These are phyloP conservation scores for Nycticorax nycticorax DNA, from an alignment of 2,113 vertebrate species.

Conservation along the genomic window DNA sequence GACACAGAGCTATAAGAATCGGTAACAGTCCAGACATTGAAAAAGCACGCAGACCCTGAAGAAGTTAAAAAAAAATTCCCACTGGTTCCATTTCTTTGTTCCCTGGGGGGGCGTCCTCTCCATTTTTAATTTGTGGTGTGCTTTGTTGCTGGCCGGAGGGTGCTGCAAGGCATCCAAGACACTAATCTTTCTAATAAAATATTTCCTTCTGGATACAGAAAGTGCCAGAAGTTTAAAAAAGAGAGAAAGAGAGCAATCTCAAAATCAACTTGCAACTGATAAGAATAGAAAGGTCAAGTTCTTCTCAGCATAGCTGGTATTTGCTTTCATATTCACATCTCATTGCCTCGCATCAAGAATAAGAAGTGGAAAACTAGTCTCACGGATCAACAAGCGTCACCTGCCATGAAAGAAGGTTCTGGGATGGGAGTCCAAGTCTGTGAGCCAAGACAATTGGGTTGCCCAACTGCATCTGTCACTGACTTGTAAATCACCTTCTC, in stretches of 20 bases:
- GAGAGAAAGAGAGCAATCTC: constrained; percentile 8
- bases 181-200: constrained; percentile 46
- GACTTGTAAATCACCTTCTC: constrained; percentile 11
- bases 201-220: constrained; percentile 13
- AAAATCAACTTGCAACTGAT: constrained; percentile 20
- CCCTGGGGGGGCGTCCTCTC: neutral
- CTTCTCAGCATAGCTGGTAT: neutral
- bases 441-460: neutral
- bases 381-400: neutral
- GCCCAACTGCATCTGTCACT: neutral
- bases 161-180: neutral
- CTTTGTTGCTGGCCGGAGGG: neutral
- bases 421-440: neutral
- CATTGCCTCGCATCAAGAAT: constrained; percentile 34
- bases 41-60: neutral
- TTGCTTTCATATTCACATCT: constrained; percentile 58
- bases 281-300: constrained; percentile 54
- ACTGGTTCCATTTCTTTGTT: constrained; percentile 12
- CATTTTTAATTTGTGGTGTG: constrained; percentile 35
- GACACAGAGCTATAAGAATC: constrained; percentile 1
- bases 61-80: neutral
- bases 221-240: neutral
- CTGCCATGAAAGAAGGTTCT: neutral
- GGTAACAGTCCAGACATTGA: neutral
- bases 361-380: constrained; percentile 33